A percentile compares a stretch with the other conserved stretches of the same genome.
Evolutionary conservation across 2,113 vertebrate species (phyloP).

Genomic region (Nettapus auritus): DNA sequence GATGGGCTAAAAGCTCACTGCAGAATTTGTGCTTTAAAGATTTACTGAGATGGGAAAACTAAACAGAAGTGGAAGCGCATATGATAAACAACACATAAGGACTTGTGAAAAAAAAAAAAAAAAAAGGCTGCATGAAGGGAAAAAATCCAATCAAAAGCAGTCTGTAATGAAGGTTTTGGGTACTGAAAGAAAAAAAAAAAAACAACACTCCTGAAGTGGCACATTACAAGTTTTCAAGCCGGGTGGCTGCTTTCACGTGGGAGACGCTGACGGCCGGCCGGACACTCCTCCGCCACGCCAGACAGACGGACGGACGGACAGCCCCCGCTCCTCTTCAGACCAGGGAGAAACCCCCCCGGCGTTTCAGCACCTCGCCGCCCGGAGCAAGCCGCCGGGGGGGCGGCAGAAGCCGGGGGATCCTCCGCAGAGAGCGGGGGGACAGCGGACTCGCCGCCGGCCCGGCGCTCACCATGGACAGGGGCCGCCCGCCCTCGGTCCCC

Average conservation of each 20-base stretch:
- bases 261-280: not conserved
- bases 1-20: not conserved
- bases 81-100: not conserved
- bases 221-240: not conserved
- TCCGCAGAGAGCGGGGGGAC: no score
- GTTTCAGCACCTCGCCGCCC: slow-evolving; percentile 1
- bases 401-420: not conserved
- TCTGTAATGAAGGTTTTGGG: not conserved
- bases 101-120: not conserved
- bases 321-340: not conserved
- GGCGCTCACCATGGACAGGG: slow-evolving; percentile 81
- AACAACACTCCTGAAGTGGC: not conserved
- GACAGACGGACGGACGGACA: not conserved
- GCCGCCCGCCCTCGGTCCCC: not conserved
- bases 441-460: not conserved
- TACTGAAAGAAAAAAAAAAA: not conserved
- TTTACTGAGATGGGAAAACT: slow-evolving; percentile 1
- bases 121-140: not conserved
- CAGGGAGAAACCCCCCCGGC: not conserved
- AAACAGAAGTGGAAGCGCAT: not conserved
- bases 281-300: not conserved
- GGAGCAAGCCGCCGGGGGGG: not conserved
- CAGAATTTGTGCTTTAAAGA: slow-evolving; percentile 31
- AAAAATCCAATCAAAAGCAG: not conserved
- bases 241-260: not conserved